Percentiles rank a stretch among this genome's conserved stretches.
phyloP scores from a whole-genome alignment of 2,113 vertebrate species.

The Leptobrachium leishanense region DNA sequence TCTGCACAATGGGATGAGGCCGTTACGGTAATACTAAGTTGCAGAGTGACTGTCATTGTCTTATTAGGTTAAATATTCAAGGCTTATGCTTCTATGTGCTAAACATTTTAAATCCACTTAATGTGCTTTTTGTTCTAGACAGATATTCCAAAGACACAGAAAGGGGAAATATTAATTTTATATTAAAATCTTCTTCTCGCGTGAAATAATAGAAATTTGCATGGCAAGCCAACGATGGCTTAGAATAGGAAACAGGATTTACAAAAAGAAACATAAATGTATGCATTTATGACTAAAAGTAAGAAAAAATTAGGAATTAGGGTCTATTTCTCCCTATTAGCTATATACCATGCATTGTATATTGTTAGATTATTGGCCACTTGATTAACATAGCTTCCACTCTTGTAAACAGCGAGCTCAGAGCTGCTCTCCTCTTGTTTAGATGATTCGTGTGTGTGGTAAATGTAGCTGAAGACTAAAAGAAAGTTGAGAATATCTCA shows the following conservation, averaged over 20 bases:
- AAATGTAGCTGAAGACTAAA: constrained; percentile 49
- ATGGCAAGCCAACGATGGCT: neutral
- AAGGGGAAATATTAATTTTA: constrained; percentile 6
- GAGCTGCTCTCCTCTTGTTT: constrained; percentile 34
- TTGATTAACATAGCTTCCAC: constrained; percentile 3
- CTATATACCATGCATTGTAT: neutral
- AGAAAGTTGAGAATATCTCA: constrained; percentile 74
- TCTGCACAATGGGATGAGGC: constrained; percentile 1
- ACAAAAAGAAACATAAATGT: neutral
- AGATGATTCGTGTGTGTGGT: constrained; percentile 39
- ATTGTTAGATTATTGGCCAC: neutral
- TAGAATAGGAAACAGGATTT: neutral
- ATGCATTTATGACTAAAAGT: no score
- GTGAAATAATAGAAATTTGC: neutral
- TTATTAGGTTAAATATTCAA: constrained; percentile 37
- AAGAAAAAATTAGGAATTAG: no score
- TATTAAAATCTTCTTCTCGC: neutral
- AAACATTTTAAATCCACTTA: constrained; percentile 41
- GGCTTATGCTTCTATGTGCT: constrained; percentile 22
- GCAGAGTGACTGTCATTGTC: constrained; percentile 15
- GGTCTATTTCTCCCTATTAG: no score
- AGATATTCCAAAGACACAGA: constrained; percentile 12
- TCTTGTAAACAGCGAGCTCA: constrained; percentile 23
- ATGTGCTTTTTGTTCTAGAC: constrained; percentile 36
- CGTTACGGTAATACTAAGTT: constrained; percentile 3